Conservation (phyloP, 2,888 invertebrate genomes). For the Atherix ibis region DNA sequence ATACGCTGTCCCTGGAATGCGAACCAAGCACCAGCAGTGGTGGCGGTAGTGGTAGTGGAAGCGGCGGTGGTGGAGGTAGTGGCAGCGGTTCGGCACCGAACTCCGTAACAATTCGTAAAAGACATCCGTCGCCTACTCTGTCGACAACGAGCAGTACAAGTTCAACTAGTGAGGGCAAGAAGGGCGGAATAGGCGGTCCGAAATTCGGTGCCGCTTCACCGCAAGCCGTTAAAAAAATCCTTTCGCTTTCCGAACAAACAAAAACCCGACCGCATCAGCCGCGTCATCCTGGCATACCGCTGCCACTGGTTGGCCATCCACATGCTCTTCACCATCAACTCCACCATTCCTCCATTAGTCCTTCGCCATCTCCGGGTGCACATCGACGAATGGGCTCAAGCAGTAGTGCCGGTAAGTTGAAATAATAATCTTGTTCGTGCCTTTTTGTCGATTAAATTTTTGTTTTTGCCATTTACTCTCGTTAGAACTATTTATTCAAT, state of each 20-base stretch:
- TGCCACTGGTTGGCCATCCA: constrained; percentile 38
- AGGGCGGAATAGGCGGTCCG: constrained; percentile 33
- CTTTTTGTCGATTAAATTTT: too few relatives aligned
- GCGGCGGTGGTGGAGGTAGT: constrained; percentile 37
- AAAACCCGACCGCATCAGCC: constrained; percentile 83
- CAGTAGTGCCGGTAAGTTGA: constrained; percentile 21
- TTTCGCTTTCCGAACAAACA: constrained; percentile 76
- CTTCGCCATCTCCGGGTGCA: constrained; percentile 36
- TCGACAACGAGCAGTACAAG: constrained; percentile 85
- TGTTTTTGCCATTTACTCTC: too few relatives aligned
- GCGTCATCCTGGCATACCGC: constrained; percentile 43
- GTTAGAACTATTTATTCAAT: too few relatives aligned
- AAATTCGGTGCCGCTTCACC: constrained; percentile 80
- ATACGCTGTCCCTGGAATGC: constrained; percentile 77
- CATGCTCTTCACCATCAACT: constrained; percentile 18
- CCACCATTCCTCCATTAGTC: constrained; percentile 17
- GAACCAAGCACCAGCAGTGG: constrained; percentile 41
- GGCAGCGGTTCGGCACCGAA: constrained; percentile 37
- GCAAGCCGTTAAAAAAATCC: constrained; percentile 88
- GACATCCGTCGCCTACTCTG: constrained; percentile 85
- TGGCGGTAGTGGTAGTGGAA: constrained; percentile 19
- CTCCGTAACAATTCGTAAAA: constrained; percentile 43
- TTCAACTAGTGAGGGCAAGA: constrained; percentile 62
- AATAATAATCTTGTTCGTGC: too few relatives aligned
- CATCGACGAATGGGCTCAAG: constrained; percentile 46